Conservation (phyloP, 1,140 invertebrate species). For the Triops cancriformis region DNA sequence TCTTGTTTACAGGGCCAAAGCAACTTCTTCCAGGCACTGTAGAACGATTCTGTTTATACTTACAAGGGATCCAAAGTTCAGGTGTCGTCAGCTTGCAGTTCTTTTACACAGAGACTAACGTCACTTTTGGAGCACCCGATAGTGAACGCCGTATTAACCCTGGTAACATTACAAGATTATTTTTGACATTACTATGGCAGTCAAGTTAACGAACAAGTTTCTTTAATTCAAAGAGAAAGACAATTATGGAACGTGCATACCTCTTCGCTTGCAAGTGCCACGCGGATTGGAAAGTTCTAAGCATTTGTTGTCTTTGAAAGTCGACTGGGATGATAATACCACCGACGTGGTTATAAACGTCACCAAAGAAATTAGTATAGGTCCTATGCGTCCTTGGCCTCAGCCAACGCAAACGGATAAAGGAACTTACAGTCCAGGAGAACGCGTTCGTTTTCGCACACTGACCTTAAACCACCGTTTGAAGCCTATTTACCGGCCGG, state of each 20-base stretch:
- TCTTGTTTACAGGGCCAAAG: slow-evolving; percentile 43
- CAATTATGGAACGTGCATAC: not conserved
- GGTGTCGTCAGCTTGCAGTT: not conserved
- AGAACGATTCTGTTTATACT: slow-evolving; percentile 39
- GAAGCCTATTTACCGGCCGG: slow-evolving; percentile 42
- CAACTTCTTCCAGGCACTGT: slow-evolving; percentile 40
- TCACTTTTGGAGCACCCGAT: not conserved
- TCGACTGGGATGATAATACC: slow-evolving; percentile 37
- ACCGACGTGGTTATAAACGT: slow-evolving; percentile 44
- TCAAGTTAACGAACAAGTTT: not conserved
- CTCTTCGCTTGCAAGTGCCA: not conserved
- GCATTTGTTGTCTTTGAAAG: not conserved
- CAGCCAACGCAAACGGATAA: slow-evolving; percentile 47
- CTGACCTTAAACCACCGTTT: slow-evolving; percentile 45
- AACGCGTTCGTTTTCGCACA: slow-evolving; percentile 48
- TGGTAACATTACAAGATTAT: not conserved
- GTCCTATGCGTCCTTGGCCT: slow-evolving; percentile 43
- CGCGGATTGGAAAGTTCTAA: not conserved
- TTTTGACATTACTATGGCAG: not conserved
- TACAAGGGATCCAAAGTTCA: not conserved
- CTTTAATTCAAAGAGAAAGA: not conserved
- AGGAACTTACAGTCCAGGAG: slow-evolving; percentile 54
- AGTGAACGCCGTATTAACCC: not conserved
- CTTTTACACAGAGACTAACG: not conserved
- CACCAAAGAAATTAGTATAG: slow-evolving; percentile 39